Conservation (phyloP, 2,113 vertebrate species). For the Nothobranchius kuhntae region DNA sequence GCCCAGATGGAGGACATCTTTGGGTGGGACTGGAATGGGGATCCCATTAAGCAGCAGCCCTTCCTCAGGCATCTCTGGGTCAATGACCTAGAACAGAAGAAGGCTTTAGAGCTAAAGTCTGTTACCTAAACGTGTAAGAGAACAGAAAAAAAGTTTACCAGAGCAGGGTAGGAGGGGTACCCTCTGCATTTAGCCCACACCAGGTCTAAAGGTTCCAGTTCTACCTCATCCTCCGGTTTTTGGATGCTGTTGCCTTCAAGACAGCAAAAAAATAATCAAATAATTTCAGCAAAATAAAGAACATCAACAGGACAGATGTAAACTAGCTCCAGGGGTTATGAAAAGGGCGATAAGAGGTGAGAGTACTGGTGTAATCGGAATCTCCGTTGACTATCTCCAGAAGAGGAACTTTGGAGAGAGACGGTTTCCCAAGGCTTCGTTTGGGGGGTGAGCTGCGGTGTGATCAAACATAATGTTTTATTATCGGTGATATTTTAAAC, state of each 20-base stretch:
- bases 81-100: conserved; percentile 84
- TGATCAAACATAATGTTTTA: background rate
- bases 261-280: conserved; percentile 1
- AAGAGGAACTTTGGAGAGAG: conserved; percentile 90
- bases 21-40: conserved; percentile 94
- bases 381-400: conserved; percentile 90
- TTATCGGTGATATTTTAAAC: background rate
- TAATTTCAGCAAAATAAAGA: background rate
- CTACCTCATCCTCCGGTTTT: conserved; percentile 83
- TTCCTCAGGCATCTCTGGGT: conserved; percentile 95
- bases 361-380: conserved; percentile 79
- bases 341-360: background rate
- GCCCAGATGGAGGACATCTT: conserved; percentile 90
- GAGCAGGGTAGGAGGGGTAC: conserved; percentile 96
- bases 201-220: conserved; percentile 92
- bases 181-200: conserved; percentile 99
- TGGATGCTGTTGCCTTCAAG: conserved; percentile 82
- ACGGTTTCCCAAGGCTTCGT: conserved; percentile 93
- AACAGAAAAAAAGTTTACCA: conserved; percentile 79
- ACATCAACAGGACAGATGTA: background rate
- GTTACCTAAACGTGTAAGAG: background rate
- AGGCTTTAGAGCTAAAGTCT: background rate
- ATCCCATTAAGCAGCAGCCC: conserved; percentile 96
- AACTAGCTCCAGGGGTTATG: background rate
- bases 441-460: conserved; percentile 85